These are phyloP conservation scores for Hydrozoanthus gracilis DNA, from an alignment of 92 coral and sea anemone species.

Conservation along the genomic window DNA sequence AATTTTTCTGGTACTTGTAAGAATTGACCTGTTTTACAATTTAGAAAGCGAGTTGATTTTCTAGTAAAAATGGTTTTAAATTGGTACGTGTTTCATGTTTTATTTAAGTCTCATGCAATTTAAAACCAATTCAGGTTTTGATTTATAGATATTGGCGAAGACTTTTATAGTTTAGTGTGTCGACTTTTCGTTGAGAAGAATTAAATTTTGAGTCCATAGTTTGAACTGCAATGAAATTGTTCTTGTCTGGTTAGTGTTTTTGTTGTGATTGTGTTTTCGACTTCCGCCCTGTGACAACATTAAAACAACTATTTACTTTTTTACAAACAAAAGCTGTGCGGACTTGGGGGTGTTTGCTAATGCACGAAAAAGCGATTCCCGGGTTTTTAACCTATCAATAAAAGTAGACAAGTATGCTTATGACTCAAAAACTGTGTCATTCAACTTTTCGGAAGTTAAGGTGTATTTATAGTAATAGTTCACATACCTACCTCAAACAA, in stretches of 20 bases:
- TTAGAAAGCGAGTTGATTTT: neutral
- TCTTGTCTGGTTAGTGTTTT: slow-evolving; percentile 27
- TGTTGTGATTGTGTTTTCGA: slow-evolving; percentile 13
- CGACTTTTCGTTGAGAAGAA: neutral
- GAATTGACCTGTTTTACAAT: slow-evolving; percentile 1
- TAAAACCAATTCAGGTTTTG: neutral
- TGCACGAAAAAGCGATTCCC: neutral
- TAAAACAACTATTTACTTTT: slow-evolving; percentile 38
- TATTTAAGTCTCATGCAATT: neutral
- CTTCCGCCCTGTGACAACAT: slow-evolving; percentile 43
- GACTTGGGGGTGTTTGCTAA: slow-evolving; percentile 15
- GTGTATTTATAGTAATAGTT: slow-evolving; percentile 18
- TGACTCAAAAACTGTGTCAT: neutral
- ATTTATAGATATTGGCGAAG: neutral
- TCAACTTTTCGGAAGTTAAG: slow-evolving; percentile 4
- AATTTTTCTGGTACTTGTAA: slow-evolving; percentile 18
- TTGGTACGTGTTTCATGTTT: neutral
- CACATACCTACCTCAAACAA: slow-evolving; percentile 15
- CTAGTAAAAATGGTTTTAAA: neutral
- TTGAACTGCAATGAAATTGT: neutral
- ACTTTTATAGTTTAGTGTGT: neutral
- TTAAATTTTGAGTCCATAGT: neutral
- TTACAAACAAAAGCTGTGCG: slow-evolving; percentile 8
- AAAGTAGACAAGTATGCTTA: neutral
- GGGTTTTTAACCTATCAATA: neutral